Evolutionary conservation across 2,797 vertebrate genomes (phyloP), one percentile per base, ranked within the genome.

Genomic region (Nannoperca obscura): DNA sequence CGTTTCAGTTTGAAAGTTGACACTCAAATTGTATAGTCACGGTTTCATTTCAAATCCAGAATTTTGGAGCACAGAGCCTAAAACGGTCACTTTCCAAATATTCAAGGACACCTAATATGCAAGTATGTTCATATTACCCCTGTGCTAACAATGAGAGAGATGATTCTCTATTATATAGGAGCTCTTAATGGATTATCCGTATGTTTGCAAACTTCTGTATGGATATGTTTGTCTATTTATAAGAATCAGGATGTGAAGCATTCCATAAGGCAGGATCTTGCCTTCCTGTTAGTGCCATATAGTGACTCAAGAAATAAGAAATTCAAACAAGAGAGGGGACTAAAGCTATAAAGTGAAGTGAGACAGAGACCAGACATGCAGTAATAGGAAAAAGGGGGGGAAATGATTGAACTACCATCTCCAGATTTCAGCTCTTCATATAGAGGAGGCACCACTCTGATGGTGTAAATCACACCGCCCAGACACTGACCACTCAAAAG

Each of bases 391-490:
- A 38, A 57, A 49, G 54, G 15, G n/a, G 14, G 5, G 57, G 60
- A 44, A 34, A 32, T 5, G 24, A 42, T 54, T 55, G 17, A 59
- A 44, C 65, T 38, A 11, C 58, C 24, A 24, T 68, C 58, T 62
- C 46, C 46, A 50, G 73, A 74, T 54, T n/a, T 86, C 30, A 59
- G 59, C 62, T 78, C 36, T 30, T 17, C 24, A 71, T 63, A 68
- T 40, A 80, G 72, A 90, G n/a, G 62, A 75, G 44, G 52, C 24
- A 71, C 75, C 46, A 50, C 67, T 76, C 55, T 74, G 82, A 86
- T 89, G 86, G 52, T 83, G 81, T 89, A 91, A 91, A 89, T 92
- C 87, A 77, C 59, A 79, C 20, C 9, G 17, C 5, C 59, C 54
- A 81, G 80, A 80, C 73, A 60, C 62, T 72, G 70, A 86, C 50